Evolutionary conservation across 2,113 vertebrate genomes (phyloP).

Genomic region (Chrysochloris asiatica): DNA sequence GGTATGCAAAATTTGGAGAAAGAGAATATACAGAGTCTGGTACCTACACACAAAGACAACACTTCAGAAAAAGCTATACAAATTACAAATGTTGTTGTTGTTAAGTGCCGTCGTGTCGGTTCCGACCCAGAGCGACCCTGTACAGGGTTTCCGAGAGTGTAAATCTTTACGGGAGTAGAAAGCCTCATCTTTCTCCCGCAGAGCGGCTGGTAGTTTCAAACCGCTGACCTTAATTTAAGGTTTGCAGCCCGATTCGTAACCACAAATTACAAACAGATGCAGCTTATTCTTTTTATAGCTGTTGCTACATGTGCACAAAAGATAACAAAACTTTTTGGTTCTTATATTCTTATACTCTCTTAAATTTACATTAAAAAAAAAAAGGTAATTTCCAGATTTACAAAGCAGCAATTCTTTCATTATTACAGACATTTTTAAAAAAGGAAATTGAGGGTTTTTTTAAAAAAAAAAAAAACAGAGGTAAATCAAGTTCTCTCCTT

Average conservation of each 20-base stretch:
- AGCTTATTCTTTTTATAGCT: constrained; percentile 8
- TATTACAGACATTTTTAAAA: constrained; percentile 22
- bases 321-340: not conserved
- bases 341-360: constrained; percentile 8
- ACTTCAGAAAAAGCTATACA: not conserved
- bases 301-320: not conserved
- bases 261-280: constrained; percentile 7
- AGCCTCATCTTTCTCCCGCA: no score
- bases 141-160: no score
- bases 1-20: not conserved
- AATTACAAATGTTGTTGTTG: no score
- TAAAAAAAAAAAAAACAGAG: no score
- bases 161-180: no score
- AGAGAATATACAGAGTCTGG: not conserved
- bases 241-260: no score
- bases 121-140: no score
- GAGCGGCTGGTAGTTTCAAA: no score
- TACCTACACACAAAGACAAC: not conserved
- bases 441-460: not conserved
- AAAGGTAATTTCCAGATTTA: constrained; percentile 41
- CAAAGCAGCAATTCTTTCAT: constrained; percentile 6
- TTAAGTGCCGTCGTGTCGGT: no score
- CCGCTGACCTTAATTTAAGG: no score
- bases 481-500: constrained; percentile 10
- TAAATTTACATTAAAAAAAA: constrained; percentile 39